Evolutionary conservation across 2,888 invertebrate species (phyloP).

Genomic region (Stenodema calcarata): DNA sequence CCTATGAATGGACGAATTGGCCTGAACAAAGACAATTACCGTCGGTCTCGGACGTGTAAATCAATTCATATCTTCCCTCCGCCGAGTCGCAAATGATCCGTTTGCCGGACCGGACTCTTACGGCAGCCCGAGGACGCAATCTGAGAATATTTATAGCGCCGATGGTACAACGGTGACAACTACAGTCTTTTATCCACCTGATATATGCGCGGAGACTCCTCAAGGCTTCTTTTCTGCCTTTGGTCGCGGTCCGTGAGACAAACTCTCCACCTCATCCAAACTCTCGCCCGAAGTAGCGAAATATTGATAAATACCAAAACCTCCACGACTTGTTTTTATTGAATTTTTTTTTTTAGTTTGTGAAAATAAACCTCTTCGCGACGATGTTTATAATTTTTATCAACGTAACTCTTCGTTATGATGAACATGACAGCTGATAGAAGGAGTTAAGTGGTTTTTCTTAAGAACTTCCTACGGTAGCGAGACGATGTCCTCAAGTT

Average conservation of each 20-base stretch:
- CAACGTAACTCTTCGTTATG: not conserved
- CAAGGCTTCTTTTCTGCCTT: not conserved
- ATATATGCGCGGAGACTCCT: slow-evolving; percentile 1
- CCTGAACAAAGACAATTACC: slow-evolving; percentile 13
- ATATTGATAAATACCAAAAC: slow-evolving; percentile 11
- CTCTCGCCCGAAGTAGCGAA: slow-evolving; percentile 8
- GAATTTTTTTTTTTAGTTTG: not conserved
- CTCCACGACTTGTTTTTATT: not conserved
- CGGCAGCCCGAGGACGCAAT: not conserved
- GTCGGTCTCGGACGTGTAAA: not conserved
- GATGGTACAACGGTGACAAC: slow-evolving; percentile 38
- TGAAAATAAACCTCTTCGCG: not conserved
- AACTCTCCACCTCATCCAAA: not conserved
- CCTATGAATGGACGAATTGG: not conserved
- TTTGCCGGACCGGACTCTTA: not conserved
- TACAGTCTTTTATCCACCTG: slow-evolving; percentile 36
- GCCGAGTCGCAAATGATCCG: slow-evolving; percentile 22
- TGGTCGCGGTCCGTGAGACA: slow-evolving; percentile 4
- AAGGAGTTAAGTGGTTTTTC: not conserved
- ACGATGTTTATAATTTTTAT: not conserved
- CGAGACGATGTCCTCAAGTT: not conserved
- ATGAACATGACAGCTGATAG: not conserved
- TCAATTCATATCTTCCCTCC: slow-evolving; percentile 4
- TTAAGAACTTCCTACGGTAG: no score
- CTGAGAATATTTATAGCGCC: slow-evolving; percentile 30